Percentiles rank a stretch among this genome's conserved stretches.
phyloP scores from a whole-genome alignment of 2,888 invertebrate species.

The Eupithecia subfuscata region DNA sequence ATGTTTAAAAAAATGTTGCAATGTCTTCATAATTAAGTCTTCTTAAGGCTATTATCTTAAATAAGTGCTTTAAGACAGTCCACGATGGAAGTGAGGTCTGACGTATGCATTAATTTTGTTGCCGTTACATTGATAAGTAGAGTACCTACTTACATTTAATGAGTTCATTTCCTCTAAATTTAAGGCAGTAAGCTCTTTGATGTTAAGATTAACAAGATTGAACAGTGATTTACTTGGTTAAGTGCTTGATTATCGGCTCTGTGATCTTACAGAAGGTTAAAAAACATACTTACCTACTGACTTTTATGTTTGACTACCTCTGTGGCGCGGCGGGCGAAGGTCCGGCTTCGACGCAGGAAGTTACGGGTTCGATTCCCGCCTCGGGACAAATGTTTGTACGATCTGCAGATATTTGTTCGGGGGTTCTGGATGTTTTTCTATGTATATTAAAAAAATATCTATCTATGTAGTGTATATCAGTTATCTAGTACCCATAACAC shows the following conservation, averaged over 20 bases:
- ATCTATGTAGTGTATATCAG: no score
- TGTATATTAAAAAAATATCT: no score
- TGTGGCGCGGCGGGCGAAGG: no score
- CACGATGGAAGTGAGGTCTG: constrained; percentile 37
- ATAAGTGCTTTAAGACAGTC: constrained; percentile 42
- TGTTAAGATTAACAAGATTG: constrained; percentile 30
- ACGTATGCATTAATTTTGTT: constrained; percentile 25
- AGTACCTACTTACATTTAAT: constrained; percentile 33
- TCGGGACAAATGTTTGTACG: no score
- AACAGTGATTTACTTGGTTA: constrained; percentile 22
- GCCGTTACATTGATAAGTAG: constrained; percentile 32
- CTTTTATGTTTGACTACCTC: no score
- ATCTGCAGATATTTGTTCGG: no score
- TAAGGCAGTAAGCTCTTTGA: constrained; percentile 30
- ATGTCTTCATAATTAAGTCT: constrained; percentile 45
- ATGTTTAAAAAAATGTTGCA: constrained; percentile 44
- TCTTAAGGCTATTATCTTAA: constrained; percentile 40
- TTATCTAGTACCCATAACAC: no score
- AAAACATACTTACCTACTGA: neutral
- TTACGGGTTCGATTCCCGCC: no score
- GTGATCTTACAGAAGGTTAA: constrained; percentile 3
- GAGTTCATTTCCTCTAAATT: constrained; percentile 35
- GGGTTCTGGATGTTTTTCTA: no score
- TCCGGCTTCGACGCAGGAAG: no score
- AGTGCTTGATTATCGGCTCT: constrained; percentile 14